Evolutionary conservation across 2,888 invertebrate species (phyloP).

Genomic region (Mycalesis mineus): DNA sequence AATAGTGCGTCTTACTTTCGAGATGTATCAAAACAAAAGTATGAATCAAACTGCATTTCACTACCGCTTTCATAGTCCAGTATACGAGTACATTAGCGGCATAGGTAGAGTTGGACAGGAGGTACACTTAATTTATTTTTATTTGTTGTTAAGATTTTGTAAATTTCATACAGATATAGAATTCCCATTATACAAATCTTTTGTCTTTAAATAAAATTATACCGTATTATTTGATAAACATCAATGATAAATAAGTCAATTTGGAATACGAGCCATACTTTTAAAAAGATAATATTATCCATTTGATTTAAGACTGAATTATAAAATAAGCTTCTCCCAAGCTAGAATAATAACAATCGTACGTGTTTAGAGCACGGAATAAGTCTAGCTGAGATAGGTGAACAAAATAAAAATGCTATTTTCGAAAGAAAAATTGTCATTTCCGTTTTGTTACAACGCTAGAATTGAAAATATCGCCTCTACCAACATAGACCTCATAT

Average conservation of each 20-base stretch:
- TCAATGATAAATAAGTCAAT: background rate
- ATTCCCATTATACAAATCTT: no score
- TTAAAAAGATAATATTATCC: background rate
- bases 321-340: conserved; percentile 4
- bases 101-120: no score
- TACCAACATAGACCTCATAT: background rate
- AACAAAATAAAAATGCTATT: conserved; percentile 3
- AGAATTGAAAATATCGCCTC: conserved; percentile 4
- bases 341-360: conserved; percentile 7
- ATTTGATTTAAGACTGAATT: conserved; percentile 6
- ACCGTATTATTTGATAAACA: background rate
- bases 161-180: no score
- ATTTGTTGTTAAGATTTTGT: no score
- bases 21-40: no score
- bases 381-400: conserved; percentile 5
- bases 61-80: no score
- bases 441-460: conserved; percentile 2
- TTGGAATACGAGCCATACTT: background rate
- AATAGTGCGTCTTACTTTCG: no score
- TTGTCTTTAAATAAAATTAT: background rate
- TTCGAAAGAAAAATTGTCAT: conserved; percentile 7
- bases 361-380: conserved; percentile 1
- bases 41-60: no score
- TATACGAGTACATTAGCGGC: no score
- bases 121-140: no score